These are phyloP conservation scores for Harpagoxenus sublaevis DNA, from an alignment of 2,888 invertebrate genomes.

Conservation along the genomic window DNA sequence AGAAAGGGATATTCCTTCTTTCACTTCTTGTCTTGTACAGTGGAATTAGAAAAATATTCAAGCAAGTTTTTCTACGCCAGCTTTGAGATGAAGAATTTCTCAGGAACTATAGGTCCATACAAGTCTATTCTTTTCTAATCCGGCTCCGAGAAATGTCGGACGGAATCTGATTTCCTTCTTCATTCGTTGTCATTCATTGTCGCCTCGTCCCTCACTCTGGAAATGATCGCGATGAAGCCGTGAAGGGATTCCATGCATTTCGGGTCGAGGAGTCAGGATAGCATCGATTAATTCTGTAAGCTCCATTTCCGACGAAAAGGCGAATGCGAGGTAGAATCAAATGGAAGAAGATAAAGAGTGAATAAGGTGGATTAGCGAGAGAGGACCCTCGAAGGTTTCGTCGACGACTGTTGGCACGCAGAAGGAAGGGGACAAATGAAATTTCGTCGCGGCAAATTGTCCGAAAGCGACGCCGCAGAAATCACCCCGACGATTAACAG, in stretches of 20 bases:
- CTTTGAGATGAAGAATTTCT: neutral
- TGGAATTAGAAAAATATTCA: slow-evolving; percentile 16
- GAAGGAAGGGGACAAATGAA: slow-evolving; percentile 78
- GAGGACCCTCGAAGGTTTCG: slow-evolving; percentile 65
- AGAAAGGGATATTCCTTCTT: neutral
- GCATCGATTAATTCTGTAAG: slow-evolving; percentile 74
- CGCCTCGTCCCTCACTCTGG: neutral
- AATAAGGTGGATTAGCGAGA: slow-evolving; percentile 76
- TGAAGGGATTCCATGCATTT: slow-evolving; percentile 65
- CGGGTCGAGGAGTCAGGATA: slow-evolving; percentile 61
- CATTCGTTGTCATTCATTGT: slow-evolving; percentile 52
- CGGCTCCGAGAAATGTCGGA: slow-evolving; percentile 63
- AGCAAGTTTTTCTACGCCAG: neutral
- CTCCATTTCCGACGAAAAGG: slow-evolving; percentile 52
- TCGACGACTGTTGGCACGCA: slow-evolving; percentile 50
- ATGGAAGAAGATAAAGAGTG: slow-evolving; percentile 40
- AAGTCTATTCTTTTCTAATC: slow-evolving; percentile 59
- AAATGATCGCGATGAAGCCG: slow-evolving; percentile 34
- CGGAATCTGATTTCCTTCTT: slow-evolving; percentile 65
- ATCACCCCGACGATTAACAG: slow-evolving; percentile 79
- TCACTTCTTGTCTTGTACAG: neutral
- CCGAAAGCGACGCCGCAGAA: slow-evolving; percentile 79
- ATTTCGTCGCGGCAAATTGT: slow-evolving; percentile 81
- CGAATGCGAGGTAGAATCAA: slow-evolving; percentile 18
- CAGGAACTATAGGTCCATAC: slow-evolving; percentile 20